These are phyloP conservation scores for Callionymus lyra DNA, from an alignment of 2,113 vertebrate species.

Conservation along the genomic window DNA sequence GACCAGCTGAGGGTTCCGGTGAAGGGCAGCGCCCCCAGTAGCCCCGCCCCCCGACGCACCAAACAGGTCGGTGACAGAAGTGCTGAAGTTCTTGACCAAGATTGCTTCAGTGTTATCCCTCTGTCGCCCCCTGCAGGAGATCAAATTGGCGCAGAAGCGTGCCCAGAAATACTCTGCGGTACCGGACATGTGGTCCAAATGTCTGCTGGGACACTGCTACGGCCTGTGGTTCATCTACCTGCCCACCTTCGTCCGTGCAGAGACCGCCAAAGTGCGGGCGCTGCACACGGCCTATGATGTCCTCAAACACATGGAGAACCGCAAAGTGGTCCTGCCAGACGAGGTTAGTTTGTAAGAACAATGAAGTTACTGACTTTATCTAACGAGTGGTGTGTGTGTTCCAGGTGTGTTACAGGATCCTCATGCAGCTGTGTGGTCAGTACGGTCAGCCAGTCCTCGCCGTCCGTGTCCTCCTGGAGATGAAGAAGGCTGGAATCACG, in stretches of 20 bases:
- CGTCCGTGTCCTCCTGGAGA: constrained; percentile 87
- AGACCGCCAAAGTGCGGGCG: constrained; percentile 73
- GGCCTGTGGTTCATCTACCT: constrained; percentile 93
- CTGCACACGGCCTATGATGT: constrained; percentile 84
- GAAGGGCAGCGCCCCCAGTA: constrained; percentile 80
- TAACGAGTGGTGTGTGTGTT: constrained; percentile 7
- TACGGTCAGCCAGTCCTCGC: constrained; percentile 90
- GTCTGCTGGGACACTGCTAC: constrained; percentile 87
- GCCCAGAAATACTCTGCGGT: constrained; percentile 79
- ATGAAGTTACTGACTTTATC: not conserved
- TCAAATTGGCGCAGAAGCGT: constrained; percentile 82
- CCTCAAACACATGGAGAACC: constrained; percentile 85
- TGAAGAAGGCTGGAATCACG: constrained; percentile 87
- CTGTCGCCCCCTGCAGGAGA: constrained; percentile 63
- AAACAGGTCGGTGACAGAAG: constrained; percentile 73
- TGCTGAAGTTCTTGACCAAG: not conserved
- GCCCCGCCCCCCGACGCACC: constrained; percentile 84
- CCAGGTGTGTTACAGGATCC: constrained; percentile 89
- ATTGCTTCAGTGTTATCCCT: not conserved
- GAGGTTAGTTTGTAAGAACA: constrained; percentile 64
- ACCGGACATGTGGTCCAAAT: constrained; percentile 88
- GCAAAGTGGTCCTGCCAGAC: constrained; percentile 85
- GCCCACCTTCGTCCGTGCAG: constrained; percentile 78
- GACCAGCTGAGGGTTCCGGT: constrained; percentile 74
- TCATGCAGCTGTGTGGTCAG: constrained; percentile 94